Percentiles rank a stretch among this genome's conserved stretches.
Evolutionary conservation across 2,113 vertebrate genomes (phyloP).

Genomic region (Chlorodrepanis virens): DNA sequence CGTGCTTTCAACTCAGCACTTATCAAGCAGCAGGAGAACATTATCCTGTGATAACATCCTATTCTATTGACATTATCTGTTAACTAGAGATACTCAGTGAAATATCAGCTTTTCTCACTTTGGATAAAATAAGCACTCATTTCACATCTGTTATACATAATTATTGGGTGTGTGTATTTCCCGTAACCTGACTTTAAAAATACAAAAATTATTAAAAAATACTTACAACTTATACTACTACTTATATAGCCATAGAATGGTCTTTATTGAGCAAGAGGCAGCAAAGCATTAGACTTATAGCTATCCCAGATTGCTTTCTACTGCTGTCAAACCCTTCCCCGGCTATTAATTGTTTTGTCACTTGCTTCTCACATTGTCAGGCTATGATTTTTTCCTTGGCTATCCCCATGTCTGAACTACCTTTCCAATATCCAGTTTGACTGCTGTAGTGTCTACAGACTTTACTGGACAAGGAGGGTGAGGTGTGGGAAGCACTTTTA

Average conservation of each 20-base stretch:
- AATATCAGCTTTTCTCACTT: constrained; percentile 40
- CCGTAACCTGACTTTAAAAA: neutral
- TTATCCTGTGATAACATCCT: constrained; percentile 56
- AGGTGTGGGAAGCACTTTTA: neutral
- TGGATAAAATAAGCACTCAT: neutral
- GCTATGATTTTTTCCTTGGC: neutral
- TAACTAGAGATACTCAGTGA: constrained; percentile 34
- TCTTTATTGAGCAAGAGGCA: neutral
- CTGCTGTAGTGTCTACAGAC: neutral
- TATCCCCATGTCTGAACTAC: neutral
- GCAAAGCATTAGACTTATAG: neutral
- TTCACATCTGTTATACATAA: constrained; percentile 1
- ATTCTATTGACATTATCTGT: constrained; percentile 54
- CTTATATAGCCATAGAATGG: neutral
- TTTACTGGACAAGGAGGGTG: neutral
- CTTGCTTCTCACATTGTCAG: neutral
- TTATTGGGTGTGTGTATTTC: neutral
- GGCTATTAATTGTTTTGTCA: neutral
- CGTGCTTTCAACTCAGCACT: constrained; percentile 42
- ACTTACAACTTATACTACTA: neutral
- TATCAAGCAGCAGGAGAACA: constrained; percentile 49
- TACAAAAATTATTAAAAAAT: neutral
- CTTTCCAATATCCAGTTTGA: neutral
- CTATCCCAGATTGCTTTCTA: neutral
- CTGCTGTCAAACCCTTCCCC: neutral